Evolutionary conservation across 2,797 vertebrate species (phyloP).

Genomic region (Decapterus maruadsi): DNA sequence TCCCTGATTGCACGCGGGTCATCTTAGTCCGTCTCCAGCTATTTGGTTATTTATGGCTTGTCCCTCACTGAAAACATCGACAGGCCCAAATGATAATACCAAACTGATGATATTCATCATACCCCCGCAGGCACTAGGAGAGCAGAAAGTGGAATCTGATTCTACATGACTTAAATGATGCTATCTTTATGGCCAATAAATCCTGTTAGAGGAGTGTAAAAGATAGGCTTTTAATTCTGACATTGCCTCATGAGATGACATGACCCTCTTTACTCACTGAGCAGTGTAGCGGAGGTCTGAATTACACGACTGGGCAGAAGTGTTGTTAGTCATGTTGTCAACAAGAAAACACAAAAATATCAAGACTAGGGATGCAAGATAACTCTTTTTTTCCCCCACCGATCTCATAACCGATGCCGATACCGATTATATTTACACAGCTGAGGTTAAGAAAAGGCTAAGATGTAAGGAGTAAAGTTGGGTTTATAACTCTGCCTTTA

Average conservation of each 20-base stretch:
- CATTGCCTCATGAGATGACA: constrained; percentile 52
- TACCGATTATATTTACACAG: too few species aligned
- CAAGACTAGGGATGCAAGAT: too few species aligned
- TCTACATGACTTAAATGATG: constrained; percentile 54
- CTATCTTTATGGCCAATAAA: constrained; percentile 63
- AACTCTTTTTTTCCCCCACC: too few species aligned
- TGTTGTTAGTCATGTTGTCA: constrained; percentile 8
- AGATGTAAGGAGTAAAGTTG: too few species aligned
- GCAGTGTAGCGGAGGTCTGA: constrained; percentile 17
- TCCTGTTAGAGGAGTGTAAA: constrained; percentile 51
- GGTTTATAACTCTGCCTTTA: too few species aligned
- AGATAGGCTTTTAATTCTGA: constrained; percentile 68
- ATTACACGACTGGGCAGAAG: constrained; percentile 18
- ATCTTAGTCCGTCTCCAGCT: constrained; percentile 39
- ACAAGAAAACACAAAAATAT: neutral
- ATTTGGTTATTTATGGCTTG: constrained; percentile 42
- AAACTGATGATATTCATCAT: constrained; percentile 53
- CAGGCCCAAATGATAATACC: constrained; percentile 48
- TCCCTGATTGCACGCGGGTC: constrained; percentile 44
- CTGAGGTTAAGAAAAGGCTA: too few species aligned
- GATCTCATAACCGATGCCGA: too few species aligned
- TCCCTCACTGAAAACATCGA: constrained; percentile 21
- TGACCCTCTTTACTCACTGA: constrained; percentile 51
- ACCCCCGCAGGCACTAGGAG: constrained; percentile 35
- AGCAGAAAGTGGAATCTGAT: constrained; percentile 65